A percentile compares a stretch with the other conserved stretches of the same genome.
Conservation (phyloP, 2,797 vertebrate genomes). For the Buphagus erythrorhynchus region DNA sequence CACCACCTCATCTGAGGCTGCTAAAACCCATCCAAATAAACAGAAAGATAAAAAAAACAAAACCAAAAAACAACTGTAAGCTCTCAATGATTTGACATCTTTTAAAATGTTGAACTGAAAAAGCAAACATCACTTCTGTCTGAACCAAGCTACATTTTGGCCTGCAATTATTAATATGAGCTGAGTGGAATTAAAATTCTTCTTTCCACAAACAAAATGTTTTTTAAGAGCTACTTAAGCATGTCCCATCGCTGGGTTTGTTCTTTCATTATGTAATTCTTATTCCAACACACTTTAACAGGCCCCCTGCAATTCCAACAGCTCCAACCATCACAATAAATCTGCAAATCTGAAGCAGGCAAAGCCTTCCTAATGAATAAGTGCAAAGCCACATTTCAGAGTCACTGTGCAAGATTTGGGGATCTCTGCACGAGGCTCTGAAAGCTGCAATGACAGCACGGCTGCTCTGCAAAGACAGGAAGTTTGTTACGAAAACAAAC, state of each 20-base stretch:
- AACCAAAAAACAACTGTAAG: neutral
- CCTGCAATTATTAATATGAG: neutral
- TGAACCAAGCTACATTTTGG: neutral
- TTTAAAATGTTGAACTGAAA: neutral
- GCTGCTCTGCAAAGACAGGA: constrained; percentile 71
- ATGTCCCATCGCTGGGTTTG: neutral
- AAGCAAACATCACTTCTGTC: neutral
- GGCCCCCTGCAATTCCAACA: constrained; percentile 33
- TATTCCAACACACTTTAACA: constrained; percentile 34
- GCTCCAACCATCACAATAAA: constrained; percentile 45
- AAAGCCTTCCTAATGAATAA: constrained; percentile 28
- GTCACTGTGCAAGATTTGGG: constrained; percentile 37
- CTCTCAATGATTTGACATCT: neutral
- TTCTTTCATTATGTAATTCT: constrained; percentile 51
- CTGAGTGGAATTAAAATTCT: neutral
- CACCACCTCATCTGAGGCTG: constrained; percentile 77
- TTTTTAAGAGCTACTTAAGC: constrained; percentile 10
- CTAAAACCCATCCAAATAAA: constrained; percentile 66
- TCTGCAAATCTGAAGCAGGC: constrained; percentile 46
- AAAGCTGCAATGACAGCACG: constrained; percentile 68
- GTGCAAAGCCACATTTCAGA: constrained; percentile 64
- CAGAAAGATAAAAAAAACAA: neutral
- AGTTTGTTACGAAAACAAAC: constrained; percentile 73
- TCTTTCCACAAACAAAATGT: neutral
- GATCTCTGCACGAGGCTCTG: constrained; percentile 56